Base-by-base conservation (phyloP, 2,888 invertebrate species). In the Pseudococcus viburni region DNA sequence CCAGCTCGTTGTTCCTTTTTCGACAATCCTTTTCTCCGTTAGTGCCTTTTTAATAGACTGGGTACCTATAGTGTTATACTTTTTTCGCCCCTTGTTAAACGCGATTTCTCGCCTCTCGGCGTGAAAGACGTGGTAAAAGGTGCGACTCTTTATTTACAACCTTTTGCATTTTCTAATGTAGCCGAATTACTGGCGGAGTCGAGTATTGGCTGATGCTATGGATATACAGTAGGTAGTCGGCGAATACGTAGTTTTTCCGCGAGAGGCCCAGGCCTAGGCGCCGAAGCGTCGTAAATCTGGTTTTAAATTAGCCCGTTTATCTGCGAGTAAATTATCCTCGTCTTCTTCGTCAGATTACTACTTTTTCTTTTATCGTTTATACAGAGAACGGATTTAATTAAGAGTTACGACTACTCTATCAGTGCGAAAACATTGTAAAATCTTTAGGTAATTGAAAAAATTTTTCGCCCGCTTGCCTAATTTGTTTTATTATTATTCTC, bases 261-360 rank as follows among this genome's bases (percentile, higher is more conserved):
- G 55, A 55, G 3, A 33, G 26, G 26, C 26, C 26, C 26, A 33
- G 17, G 55, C 64, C 64, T 26, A 73, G 68, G 68, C 68, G 68
- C 68, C 68, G 68, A 73, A 73, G 26, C 68, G 26, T 73, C 68
- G 68, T 73, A 73, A 73, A 73, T 73, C 68, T 73, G 68, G 68
- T 73, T 73, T 73, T 73, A 73, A 73, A 73, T 73, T 73, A 73
- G 33, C 26, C 68, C 19, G 26, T 73, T 73, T 73, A 73, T 73
- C 68, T 33, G 68, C 68, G 68, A 73, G 68, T 73, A 73, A 73
- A 73, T 73, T 73, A 12, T 73, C 15, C 26, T 33, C 15, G 12
- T 64, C 64, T 15, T 33, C 22, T 64, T 73, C 22, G 68, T 33
- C 12, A 15, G 68, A 73, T 73, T 73, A 73, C 68, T 73, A 26